Evolutionary conservation across 2,797 vertebrate genomes (phyloP), one percentile per base, ranked within the genome.

Genomic region (Anomalospiza imberbis): DNA sequence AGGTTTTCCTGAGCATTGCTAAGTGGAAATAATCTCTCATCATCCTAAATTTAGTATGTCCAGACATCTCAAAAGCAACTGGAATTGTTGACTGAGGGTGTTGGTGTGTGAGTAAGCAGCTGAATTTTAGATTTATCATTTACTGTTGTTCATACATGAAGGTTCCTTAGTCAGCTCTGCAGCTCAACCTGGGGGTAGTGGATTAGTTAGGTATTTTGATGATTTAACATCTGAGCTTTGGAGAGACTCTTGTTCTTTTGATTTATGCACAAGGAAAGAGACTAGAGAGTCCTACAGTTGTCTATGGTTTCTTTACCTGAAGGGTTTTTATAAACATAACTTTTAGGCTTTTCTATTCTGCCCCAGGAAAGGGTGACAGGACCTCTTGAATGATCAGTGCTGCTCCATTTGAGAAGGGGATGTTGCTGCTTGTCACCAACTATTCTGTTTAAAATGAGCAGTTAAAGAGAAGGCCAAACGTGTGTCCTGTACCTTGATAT

Each of bases 21-120:
- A 81, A 86, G 65, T 93, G 83, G 93, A 91, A 89, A 90, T 81
- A 63, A 95, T 82, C n/a, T 91, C 67, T 93, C 89, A 77, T 77
- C 67, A 82, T 31, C 67, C 90, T 92, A 91, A 90, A 92, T 93
- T 93, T 96, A 91, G 88, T 76, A 32, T 17, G 8, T 44, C 17
- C 55, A 88, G 77, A 76, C 89, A 72, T 74, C 90, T 86, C 77
- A 62, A 82, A 85, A 90, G 89, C 66, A 92, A 51, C 42, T 77
- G 71, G 85, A 76, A 84, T 85, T 88, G 85, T 86, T 91, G 85
- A 65, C 79, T 76, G 91, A 85, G 71, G 42, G 34, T 3, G 32
- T 76, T 87, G 83, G 50, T 36, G 67, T 86, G 74, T 92, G 86
- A 96, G 84, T 83, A 94, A 96, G 89, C 88, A 91, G 85, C 71